Base-by-base conservation (phyloP, 2,888 invertebrate species). In the Drosophila rellima region DNA sequence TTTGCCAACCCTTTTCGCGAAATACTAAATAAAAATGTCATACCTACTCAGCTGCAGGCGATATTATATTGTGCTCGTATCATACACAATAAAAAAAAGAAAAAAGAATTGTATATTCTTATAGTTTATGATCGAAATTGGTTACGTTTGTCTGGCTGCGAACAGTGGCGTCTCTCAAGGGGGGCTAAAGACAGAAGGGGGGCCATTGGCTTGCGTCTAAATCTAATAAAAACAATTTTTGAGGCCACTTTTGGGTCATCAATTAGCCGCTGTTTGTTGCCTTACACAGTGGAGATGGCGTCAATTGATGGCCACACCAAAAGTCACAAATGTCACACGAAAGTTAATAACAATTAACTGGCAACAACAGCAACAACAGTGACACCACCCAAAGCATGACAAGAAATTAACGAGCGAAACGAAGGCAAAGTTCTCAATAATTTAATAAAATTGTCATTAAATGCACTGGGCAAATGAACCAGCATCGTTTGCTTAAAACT, bases 271-370 rank as follows among this genome's bases (percentile, higher is more conserved):
- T 29, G 20, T n/a, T 37, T 37, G 6, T 29, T 23, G 59, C 52
- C 33, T 23, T 17, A 7, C n/a, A n/a, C n/a, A n/a, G n/a, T 33
- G 8, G 51, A 55, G 54, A 31, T 55, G 54, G 80, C 74, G 78
- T 71, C 79, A 89, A 87, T 85, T 89, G 89, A 68, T 74, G 45
- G 45, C 75, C 83, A 87, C 88, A 75, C 85, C 82, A 72, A 67
- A 51, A 84, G 83, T 88, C 89, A 87, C 89, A 83, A 78, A 88
- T 83, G 83, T 83, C 83, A 83, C 90, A 80, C 82, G 72, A 86
- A 89, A 88, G 81, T 88, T 88, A 89, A 89, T 88, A 89, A 77
- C 87, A 88, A 87, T 86, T 80, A 86, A 89, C 68, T 62, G 56
- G 44, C 47, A 44, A 7, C 50, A 69, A 45, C 48, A 8, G 11